Percentiles rank a stretch among this genome's conserved stretches.
These are phyloP conservation scores for Sarcoramphus papa DNA, from an alignment of 2,797 vertebrate species.

Conservation along the genomic window DNA sequence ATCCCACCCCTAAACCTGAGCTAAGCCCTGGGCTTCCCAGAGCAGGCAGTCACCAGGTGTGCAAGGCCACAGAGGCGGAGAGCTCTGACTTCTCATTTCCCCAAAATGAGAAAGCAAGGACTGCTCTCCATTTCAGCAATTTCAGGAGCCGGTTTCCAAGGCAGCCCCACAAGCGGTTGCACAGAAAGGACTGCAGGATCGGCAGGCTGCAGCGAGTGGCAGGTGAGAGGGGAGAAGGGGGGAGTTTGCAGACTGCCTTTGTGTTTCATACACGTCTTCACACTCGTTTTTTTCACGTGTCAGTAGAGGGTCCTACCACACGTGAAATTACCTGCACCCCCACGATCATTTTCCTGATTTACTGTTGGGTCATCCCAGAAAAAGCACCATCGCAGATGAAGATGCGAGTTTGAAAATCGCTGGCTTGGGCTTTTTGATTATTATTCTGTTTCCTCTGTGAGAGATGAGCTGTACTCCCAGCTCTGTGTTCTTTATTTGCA, in stretches of 20 bases:
- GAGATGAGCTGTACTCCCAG: constrained; percentile 12
- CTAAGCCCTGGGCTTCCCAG: neutral
- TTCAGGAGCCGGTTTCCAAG: neutral
- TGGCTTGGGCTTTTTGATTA: neutral
- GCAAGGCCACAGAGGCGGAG: neutral
- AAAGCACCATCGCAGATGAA: neutral
- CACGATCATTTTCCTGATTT: neutral
- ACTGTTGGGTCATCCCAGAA: neutral
- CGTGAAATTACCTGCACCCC: neutral
- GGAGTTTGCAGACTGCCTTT: neutral
- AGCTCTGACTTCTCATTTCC: neutral
- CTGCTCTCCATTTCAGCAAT: neutral
- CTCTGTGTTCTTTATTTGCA: constrained; percentile 14
- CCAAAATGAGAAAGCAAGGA: neutral
- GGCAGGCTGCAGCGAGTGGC: neutral
- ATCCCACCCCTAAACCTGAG: neutral
- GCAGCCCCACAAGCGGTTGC: neutral
- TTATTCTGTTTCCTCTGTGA: neutral
- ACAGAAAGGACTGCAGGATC: neutral
- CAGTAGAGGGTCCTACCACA: neutral
- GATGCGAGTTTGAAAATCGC: neutral
- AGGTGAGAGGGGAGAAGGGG: neutral
- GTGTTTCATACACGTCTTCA: neutral
- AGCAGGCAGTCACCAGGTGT: neutral
- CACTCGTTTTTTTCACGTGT: neutral